These are phyloP conservation scores for Xiphorhynchus elegans DNA, from an alignment of 2,113 vertebrate genomes.

Conservation along the genomic window DNA sequence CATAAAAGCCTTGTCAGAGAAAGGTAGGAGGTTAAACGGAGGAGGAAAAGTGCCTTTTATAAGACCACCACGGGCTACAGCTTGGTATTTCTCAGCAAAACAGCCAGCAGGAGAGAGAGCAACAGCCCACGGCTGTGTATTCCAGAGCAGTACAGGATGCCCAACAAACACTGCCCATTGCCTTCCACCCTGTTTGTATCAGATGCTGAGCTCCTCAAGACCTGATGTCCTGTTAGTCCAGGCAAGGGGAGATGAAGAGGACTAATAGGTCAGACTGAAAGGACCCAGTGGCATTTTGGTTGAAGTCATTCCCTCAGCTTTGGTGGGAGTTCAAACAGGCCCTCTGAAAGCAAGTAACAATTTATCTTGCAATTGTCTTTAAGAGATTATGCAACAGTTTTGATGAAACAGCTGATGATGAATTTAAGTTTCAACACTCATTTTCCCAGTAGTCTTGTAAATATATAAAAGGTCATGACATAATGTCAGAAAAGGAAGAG, in stretches of 20 bases:
- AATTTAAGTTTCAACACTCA: conserved; percentile 35
- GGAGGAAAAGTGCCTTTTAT: neutral
- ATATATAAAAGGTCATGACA: neutral
- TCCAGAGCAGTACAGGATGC: neutral
- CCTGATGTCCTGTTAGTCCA: neutral
- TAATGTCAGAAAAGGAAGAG: neutral
- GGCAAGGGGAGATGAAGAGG: neutral
- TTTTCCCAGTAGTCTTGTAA: conserved; percentile 21
- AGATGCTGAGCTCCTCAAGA: neutral
- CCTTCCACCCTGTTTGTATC: neutral
- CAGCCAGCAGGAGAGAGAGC: neutral
- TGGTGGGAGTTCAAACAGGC: neutral
- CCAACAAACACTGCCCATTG: neutral
- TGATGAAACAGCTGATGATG: conserved; percentile 13
- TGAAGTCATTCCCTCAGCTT: neutral
- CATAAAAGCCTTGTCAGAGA: neutral
- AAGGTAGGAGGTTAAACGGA: neutral
- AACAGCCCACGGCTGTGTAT: neutral
- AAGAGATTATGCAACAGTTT: neutral
- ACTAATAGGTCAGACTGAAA: neutral
- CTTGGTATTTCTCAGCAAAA: neutral
- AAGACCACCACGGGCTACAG: neutral
- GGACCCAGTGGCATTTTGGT: neutral
- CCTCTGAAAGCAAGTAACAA: neutral
- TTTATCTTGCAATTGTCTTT: neutral